Evolutionary conservation across 1,140 invertebrate species (phyloP).

Genomic region (Formica selysi): DNA sequence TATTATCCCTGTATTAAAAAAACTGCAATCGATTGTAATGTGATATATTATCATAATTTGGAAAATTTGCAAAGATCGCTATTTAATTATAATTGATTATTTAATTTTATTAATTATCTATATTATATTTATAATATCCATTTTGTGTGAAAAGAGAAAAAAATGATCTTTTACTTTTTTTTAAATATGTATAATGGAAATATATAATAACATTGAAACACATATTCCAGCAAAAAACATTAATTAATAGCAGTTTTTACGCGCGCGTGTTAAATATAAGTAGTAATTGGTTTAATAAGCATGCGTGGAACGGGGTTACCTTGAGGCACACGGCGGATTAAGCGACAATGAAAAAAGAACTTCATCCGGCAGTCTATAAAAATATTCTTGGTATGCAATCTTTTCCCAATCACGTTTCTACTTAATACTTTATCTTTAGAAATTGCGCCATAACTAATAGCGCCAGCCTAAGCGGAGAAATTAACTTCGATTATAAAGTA

Average conservation of each 20-base stretch:
- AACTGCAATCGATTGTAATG: not conserved
- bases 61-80: not conserved
- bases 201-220: slow-evolving; percentile 12
- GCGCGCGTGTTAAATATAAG: slow-evolving; percentile 5
- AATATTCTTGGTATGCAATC: slow-evolving; percentile 29
- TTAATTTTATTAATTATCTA: too few relatives aligned
- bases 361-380: slow-evolving; percentile 3
- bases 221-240: not conserved
- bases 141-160: too few relatives aligned
- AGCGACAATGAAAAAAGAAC: slow-evolving; percentile 40
- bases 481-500: slow-evolving; percentile 50
- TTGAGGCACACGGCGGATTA: slow-evolving; percentile 15
- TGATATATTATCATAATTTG: not conserved
- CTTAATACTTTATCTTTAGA: slow-evolving; percentile 48
- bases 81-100: too few relatives aligned
- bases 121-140: too few relatives aligned
- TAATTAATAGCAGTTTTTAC: slow-evolving; percentile 24
- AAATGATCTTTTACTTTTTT: not conserved
- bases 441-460: slow-evolving; percentile 8
- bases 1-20: not conserved
- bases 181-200: not conserved
- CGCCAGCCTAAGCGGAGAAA: not conserved
- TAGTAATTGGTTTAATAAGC: slow-evolving; percentile 49
- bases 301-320: slow-evolving; percentile 24
- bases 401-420: slow-evolving; percentile 27